Conservation (phyloP, 1,140 invertebrate genomes). For the Calycopis cecrops region DNA sequence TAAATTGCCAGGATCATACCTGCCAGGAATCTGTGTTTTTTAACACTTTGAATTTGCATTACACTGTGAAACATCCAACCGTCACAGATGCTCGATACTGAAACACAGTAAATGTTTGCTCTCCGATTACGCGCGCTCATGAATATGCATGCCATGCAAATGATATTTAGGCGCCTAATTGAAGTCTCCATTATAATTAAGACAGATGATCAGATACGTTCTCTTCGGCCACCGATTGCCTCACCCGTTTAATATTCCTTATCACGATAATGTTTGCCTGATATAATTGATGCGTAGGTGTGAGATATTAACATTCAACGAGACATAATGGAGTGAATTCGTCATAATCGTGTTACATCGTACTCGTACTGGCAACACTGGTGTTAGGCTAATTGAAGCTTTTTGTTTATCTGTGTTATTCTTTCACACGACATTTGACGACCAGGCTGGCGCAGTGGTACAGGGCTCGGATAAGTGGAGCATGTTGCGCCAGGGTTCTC, state of each 20-base stretch:
- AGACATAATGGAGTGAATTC: conserved; percentile 18
- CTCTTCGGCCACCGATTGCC: neutral
- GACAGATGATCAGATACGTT: conserved; percentile 5
- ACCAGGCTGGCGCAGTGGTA: no score
- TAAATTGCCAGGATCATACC: no score
- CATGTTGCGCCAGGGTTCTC: no score
- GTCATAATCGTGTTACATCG: conserved; percentile 21
- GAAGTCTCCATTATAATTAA: conserved; percentile 3
- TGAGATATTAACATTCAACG: conserved; percentile 27
- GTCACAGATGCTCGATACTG: neutral
- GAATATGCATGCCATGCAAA: conserved; percentile 5
- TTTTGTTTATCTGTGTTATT: no score
- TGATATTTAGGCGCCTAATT: conserved; percentile 5
- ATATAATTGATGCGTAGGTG: conserved; percentile 25
- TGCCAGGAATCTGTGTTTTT: no score
- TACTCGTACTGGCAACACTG: neutral
- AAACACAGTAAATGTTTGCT: neutral
- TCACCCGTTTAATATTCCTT: neutral
- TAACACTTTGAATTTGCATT: no score
- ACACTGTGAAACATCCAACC: neutral
- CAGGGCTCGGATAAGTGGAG: no score
- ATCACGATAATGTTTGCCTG: conserved; percentile 15
- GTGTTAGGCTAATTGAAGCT: neutral
- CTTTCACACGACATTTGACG: no score
- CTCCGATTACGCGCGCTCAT: neutral